Base-by-base conservation (phyloP, 2,797 vertebrate species). In the Eupleurogrammus muticus region DNA sequence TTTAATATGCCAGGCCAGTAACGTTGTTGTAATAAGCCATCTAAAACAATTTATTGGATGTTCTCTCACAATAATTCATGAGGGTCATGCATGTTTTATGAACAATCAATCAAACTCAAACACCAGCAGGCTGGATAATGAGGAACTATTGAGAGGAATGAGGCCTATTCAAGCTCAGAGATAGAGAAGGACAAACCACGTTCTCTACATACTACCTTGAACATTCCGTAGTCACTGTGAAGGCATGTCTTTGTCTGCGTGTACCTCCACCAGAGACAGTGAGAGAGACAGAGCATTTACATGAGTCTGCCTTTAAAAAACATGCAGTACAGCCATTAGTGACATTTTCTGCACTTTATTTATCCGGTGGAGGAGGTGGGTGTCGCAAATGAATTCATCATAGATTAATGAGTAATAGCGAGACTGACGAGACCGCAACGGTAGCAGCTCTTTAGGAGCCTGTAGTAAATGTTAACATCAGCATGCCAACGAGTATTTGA, bases 41-140 rank as follows among this genome's bases (percentile, higher is more conserved):
- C 91, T 90, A 91, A 93, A 93, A 92, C 91, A 92, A 93, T 94
- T 93, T 93, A 94, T 93, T 92, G 89, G 90, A 90, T 91, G 90
- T 93, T 92, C 90, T 88, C 79, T 76, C 85, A 83, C 87, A 86
- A 91, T 94, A 93, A 93, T 89, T 93, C 92, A 93, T 79, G 74
- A 90, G 88, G 87, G 90, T 87, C 91, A 88, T 90, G 83, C 89
- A 91, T 93, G 88, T 91, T 94, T 93, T 93, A 93, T 91, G 85
- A 90, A 86, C 85, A 85, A 93, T 95, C 90, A 92, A 90, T 94
- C 92, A 94, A 82, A 79, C 81, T 84, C 89, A 86, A 89, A 89
- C 86, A 84, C 84, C 86, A 91, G 79, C 80, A 84, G 87, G 75
- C 83, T 76, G 74, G 65, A 70, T 86, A 91, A 89, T 90, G 81